Evolutionary conservation across 1,140 invertebrate species (phyloP).

Genomic region (Zophobas morio): DNA sequence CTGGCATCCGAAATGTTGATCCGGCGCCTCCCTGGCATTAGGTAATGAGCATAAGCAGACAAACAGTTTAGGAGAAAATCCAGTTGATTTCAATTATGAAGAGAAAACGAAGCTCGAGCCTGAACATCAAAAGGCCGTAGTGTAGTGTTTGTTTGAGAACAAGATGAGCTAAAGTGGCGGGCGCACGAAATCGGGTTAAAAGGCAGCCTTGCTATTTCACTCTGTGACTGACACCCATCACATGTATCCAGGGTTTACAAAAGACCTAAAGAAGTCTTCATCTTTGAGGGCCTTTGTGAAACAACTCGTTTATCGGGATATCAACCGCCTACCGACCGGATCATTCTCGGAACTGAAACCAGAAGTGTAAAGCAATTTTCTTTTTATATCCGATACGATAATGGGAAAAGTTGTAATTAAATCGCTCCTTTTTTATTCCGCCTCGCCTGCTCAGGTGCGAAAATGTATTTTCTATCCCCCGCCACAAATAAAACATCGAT

Average conservation of each 20-base stretch:
- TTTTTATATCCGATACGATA: conserved; percentile 45
- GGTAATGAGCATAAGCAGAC: conserved; percentile 16
- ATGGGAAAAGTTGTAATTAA: conserved; percentile 41
- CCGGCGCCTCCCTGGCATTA: not conserved
- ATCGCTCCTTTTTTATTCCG: conserved; percentile 18
- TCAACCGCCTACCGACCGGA: conserved; percentile 42
- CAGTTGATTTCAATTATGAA: conserved; percentile 38
- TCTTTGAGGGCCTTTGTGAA: conserved; percentile 44
- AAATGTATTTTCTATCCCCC: conserved; percentile 36
- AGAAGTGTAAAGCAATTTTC: conserved; percentile 46
- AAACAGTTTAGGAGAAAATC: conserved; percentile 24
- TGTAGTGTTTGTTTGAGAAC: conserved; percentile 42
- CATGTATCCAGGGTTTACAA: conserved; percentile 46
- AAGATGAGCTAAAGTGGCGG: conserved; percentile 41
- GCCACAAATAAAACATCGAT: conserved; percentile 24
- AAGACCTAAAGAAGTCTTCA: conserved; percentile 44
- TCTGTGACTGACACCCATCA: conserved; percentile 48
- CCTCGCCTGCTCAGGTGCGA: conserved; percentile 25
- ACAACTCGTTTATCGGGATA: conserved; percentile 48
- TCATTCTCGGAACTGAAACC: conserved; percentile 42
- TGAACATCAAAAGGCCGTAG: conserved; percentile 39
- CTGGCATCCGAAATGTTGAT: no score
- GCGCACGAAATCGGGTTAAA: conserved; percentile 39
- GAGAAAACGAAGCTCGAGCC: conserved; percentile 29
- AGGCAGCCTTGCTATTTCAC: conserved; percentile 37